Base-by-base conservation (phyloP, 2,113 vertebrate species). In the Xenopus tropicalis region DNA sequence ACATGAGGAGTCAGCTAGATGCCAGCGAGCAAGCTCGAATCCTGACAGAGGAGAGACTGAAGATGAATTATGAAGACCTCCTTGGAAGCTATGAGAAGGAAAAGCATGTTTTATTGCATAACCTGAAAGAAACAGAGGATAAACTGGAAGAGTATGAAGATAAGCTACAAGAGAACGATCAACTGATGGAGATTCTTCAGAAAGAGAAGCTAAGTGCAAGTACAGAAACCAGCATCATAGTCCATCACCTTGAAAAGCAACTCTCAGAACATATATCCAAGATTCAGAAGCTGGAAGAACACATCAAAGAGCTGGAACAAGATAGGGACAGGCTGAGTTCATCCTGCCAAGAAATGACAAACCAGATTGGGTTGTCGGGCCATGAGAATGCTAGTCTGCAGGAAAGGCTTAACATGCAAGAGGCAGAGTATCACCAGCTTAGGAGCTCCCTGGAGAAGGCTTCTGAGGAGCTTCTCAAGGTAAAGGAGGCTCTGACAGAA, bases 71-170 rank as follows among this genome's bases (percentile, higher is more conserved):
- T 0, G 86, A 88, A 12, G 84, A 89, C 46, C 74, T 95, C 74
- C 89, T 93, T 77, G 94, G 95, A 67, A 93, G 88, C 85, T 94
- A 94, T 0, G 94, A 97, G 82, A 90, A 86, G 77, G 96, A 99
- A 66, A 92, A 91, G 72, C 93, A 94, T 85, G 88, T 82, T 37
- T 81, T 97, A 17, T 82, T 91, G 59, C 88, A 84, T 78, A 93
- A 85, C 71, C 82, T 98, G 78, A 90, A 88, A 21, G 94, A 96
- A 74, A 89, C 90, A 1, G 95, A 97, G 81, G 88, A 89, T 54
- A 91, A 86, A 74, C 90, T 85, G 58, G 86, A 83, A 0, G 89
- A 96, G 74, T 86, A 90, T 0, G 93, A 96, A 78, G 88, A 92
- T 51, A 91, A 89, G 78, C 87, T 96, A 22, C 87, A 92, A 14